Evolutionary conservation across 2,888 invertebrate species (phyloP), one percentile per base, ranked within the genome.

Genomic region (Epirrhoe alternata): DNA sequence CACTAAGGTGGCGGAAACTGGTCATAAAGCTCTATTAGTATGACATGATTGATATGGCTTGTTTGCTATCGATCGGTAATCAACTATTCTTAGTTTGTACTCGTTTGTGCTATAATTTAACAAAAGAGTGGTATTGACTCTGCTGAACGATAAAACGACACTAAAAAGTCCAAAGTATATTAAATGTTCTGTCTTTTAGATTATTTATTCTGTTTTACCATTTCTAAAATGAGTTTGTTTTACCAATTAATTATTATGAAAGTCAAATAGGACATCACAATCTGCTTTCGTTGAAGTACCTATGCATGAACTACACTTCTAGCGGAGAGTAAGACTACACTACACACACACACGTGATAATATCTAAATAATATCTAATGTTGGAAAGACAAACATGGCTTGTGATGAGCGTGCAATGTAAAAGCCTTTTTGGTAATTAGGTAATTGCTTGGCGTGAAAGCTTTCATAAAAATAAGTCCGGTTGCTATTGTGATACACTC

Each of bases 351-450:
- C 69, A 74, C 74, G 74, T 70, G 70, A 71, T 12, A 53, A 68
- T 77, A 86, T 87, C 83, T 86, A 83, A 87, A 71, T 12, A 53
- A 68, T 77, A 86, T 87, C 83, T 86, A 83, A 87, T 89, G 90
- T 91, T 90, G 91, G 92, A 93, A 91, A 92, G 92, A 92, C 85
- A 86, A 79, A 81, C 70, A 77, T 85, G 83, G 85, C 84, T 82
- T 78, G 81, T 83, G 80, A 84, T 86, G 86, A 85, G 81, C 80
- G 88, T 90, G 88, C 87, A 82, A 79, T 72, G 75, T 72, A 72
- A 78, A 81, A 83, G 81, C 80, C 76, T 59, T 50, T 55, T 53
- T n/a, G n/a, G n/a, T n/a, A n/a, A 17, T 30, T n/a, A n/a, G 24
- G 49, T 63, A 12, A 60, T 72, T 67, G 59, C 66, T 73, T 83